A percentile compares a stretch with the other conserved stretches of the same genome.
phyloP scores from a whole-genome alignment of 2,113 vertebrate genomes.

The Anseranas semipalmata region DNA sequence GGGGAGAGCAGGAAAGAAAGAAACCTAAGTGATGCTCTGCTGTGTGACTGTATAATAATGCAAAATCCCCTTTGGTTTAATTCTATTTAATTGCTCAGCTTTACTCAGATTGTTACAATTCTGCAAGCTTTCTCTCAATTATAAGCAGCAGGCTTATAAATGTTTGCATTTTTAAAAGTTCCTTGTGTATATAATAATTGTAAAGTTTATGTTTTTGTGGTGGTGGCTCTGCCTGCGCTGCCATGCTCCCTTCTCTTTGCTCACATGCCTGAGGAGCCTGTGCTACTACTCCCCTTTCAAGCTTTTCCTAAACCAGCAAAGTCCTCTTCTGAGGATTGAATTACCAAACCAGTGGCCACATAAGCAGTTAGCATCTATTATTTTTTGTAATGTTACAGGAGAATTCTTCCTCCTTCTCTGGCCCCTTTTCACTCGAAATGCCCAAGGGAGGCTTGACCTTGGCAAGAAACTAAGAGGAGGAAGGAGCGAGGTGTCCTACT shows the following conservation, averaged over 20 bases:
- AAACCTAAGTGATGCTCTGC: neutral
- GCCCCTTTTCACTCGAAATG: neutral
- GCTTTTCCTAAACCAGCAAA: neutral
- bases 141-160: neutral
- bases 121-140: neutral
- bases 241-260: neutral
- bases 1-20: slow-evolving; percentile 2
- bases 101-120: neutral
- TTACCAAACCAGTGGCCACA: neutral
- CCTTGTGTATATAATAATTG: neutral
- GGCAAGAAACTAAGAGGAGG: neutral
- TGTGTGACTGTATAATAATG: neutral
- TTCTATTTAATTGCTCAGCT: slow-evolving; percentile 22
- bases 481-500: neutral
- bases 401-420: neutral
- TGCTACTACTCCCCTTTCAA: neutral
- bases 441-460: neutral
- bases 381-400: neutral
- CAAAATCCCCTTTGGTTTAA: slow-evolving; percentile 24
- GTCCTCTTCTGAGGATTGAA: neutral
- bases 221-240: neutral
- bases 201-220: neutral
- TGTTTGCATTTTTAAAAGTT: neutral
- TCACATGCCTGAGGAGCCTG: neutral
- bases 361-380: neutral